Evolutionary conservation across 2,888 invertebrate species (phyloP).

Genomic region (Zhuqinia jingwanae): DNA sequence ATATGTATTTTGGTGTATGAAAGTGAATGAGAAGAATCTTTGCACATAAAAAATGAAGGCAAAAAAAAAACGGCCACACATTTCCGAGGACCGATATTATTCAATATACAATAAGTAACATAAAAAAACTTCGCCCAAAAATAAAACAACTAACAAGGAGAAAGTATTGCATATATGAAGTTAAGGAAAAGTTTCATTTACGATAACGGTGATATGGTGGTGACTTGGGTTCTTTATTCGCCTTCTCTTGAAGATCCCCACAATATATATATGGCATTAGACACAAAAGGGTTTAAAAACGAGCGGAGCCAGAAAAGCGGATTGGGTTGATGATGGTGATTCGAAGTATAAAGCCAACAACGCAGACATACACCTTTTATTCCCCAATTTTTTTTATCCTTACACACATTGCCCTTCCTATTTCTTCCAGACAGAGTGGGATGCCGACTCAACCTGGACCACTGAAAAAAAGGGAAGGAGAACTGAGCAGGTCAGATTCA

Average conservation of each 20-base stretch:
- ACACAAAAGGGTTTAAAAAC: conserved; percentile 47
- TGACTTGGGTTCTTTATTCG: neutral
- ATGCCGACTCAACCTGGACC: conserved; percentile 25
- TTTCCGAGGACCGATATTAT: neutral
- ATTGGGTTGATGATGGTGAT: conserved; percentile 59
- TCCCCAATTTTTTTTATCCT: conserved; percentile 25
- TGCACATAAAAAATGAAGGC: conserved; percentile 31
- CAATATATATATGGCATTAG: neutral
- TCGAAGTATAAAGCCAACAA: conserved; percentile 60
- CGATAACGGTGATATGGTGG: neutral
- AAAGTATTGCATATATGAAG: neutral
- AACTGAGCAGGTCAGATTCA: conserved; percentile 68
- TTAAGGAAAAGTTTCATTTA: conserved; percentile 30
- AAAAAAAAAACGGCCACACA: neutral
- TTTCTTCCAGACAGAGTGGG: neutral
- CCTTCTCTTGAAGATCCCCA: neutral
- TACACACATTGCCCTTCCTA: conserved; percentile 24
- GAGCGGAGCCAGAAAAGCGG: conserved; percentile 40
- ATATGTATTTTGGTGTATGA: conserved; percentile 38
- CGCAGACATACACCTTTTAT: conserved; percentile 63
- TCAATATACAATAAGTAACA: conserved; percentile 6
- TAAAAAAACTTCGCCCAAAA: too few relatives aligned
- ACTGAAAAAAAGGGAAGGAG: conserved; percentile 17
- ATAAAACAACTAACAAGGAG: too few relatives aligned
- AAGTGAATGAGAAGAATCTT: conserved; percentile 3